These are phyloP conservation scores for Drosophila melanica DNA, from an alignment of 1,140 invertebrate genomes.

Conservation along the genomic window DNA sequence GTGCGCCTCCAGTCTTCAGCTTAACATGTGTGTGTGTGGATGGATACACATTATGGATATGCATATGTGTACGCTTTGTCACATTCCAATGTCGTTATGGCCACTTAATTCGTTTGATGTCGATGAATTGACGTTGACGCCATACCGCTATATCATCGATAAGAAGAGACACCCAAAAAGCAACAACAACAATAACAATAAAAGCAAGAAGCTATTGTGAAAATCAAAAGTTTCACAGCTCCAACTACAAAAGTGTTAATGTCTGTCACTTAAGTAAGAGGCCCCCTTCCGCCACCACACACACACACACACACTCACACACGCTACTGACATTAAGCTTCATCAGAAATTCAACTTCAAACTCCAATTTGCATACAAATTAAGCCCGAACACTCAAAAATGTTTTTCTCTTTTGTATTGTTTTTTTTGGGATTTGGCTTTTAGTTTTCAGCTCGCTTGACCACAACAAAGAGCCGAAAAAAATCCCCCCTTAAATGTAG, in stretches of 20 bases:
- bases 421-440: conserved; percentile 16
- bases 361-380: conserved; percentile 78
- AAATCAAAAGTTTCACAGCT: conserved; percentile 78
- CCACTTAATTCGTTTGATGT: conserved; percentile 74
- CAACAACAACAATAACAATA: not conserved
- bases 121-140: conserved; percentile 65
- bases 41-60: not conserved
- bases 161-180: conserved; percentile 25
- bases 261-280: conserved; percentile 72
- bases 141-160: conserved; percentile 67
- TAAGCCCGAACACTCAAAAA: conserved; percentile 72
- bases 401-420: conserved; percentile 22
- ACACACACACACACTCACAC: not conserved
- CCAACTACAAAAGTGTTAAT: conserved; percentile 69
- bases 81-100: conserved; percentile 36
- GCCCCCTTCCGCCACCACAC: not conserved
- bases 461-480: conserved; percentile 73
- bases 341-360: conserved; percentile 70
- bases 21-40: not conserved
- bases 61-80: conserved; percentile 1
- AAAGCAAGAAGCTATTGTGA: conserved; percentile 27
- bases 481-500: conserved; percentile 54
- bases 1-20: conserved; percentile 35
- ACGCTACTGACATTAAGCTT: conserved; percentile 61
- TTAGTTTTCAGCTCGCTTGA: conserved; percentile 35